Conservation (phyloP, 2,797 vertebrate genomes). For the Staurois parvus region DNA sequence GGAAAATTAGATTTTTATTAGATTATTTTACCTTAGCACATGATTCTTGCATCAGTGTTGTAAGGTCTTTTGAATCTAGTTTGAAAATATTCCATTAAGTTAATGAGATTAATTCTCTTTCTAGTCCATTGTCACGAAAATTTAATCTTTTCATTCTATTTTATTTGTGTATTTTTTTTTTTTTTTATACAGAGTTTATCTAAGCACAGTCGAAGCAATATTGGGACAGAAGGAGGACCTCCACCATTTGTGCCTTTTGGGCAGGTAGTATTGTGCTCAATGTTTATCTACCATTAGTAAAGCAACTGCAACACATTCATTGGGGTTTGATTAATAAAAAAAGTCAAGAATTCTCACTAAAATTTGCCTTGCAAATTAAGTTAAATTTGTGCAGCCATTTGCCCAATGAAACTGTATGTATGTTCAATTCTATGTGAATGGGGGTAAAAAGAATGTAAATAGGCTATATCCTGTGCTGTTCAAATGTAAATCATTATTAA, state of each 20-base stretch:
- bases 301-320: background rate
- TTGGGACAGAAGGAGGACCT: slow-evolving; percentile 95
- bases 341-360: too few relatives aligned
- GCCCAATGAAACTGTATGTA: too few relatives aligned
- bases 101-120: background rate
- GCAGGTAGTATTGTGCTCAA: slow-evolving; percentile 80
- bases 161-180: background rate
- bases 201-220: slow-evolving; percentile 94
- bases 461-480: too few relatives aligned
- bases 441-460: too few relatives aligned
- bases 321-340: background rate
- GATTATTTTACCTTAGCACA: too few relatives aligned
- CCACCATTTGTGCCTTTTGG: slow-evolving; percentile 97
- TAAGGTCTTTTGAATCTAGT: too few relatives aligned
- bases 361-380: too few relatives aligned
- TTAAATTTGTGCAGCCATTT: too few relatives aligned
- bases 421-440: too few relatives aligned
- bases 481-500: too few relatives aligned
- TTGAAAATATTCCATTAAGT: background rate
- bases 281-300: background rate
- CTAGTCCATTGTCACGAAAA: background rate
- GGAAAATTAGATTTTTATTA: too few relatives aligned
- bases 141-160: background rate
- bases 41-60: too few relatives aligned
- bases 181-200: slow-evolving; percentile 87